Conservation (phyloP, 2,113 vertebrate genomes). For the Orientallactaga bullata region DNA sequence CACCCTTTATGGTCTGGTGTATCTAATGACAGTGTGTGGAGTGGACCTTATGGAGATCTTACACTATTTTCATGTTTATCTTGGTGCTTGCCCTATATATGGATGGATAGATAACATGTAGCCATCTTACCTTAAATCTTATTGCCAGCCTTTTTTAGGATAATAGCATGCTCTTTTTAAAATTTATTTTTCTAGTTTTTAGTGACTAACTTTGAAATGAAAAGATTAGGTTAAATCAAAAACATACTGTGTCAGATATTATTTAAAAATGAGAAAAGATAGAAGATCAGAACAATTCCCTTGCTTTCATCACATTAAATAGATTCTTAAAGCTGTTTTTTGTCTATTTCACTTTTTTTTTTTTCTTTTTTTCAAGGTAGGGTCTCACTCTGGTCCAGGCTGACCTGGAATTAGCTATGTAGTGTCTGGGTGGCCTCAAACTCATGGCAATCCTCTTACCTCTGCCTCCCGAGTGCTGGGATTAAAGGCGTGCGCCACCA, state of each 20-base stretch:
- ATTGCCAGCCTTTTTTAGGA: constrained; percentile 33
- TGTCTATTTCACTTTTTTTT: constrained; percentile 63
- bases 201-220: constrained; percentile 3
- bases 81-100: constrained; percentile 61
- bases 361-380: too few species aligned
- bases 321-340: constrained; percentile 59
- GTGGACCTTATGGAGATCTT: not conserved
- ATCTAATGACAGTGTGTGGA: not conserved
- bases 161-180: constrained; percentile 45
- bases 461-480: too few species aligned
- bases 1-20: not conserved
- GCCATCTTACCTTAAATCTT: not conserved
- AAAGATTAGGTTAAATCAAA: constrained; percentile 50
- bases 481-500: too few species aligned
- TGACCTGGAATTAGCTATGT: too few species aligned
- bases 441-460: too few species aligned
- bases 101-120: constrained; percentile 54
- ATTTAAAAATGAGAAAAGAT: constrained; percentile 35
- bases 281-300: constrained; percentile 40
- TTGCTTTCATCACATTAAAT: constrained; percentile 37
- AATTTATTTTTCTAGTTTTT: constrained; percentile 55
- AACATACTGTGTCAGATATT: constrained; percentile 13
- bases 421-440: too few species aligned
- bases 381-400: too few species aligned
- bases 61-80: not conserved